Conservation (phyloP, 2,888 invertebrate genomes). For the Amphipyra berbera region DNA sequence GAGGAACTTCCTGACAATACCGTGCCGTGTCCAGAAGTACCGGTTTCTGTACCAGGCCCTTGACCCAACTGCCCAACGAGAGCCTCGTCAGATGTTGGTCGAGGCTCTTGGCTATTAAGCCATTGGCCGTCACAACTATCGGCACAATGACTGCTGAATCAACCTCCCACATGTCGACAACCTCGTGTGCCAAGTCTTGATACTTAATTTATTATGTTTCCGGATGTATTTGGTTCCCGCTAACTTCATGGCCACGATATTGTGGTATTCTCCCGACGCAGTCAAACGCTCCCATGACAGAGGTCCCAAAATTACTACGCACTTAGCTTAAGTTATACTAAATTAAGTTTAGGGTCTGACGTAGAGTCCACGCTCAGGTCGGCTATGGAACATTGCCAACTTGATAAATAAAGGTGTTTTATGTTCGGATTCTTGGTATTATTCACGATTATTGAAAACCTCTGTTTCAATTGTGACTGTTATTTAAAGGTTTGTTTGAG, state of each 20-base stretch:
- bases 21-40: no score
- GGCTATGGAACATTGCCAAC: constrained; percentile 52
- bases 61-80: no score
- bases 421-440: constrained; percentile 24
- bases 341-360: constrained; percentile 54
- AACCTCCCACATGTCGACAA: no score
- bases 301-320: constrained; percentile 58
- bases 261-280: constrained; percentile 38
- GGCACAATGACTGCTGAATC: no score
- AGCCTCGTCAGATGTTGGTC: no score
- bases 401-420: constrained; percentile 56
- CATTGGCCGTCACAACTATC: no score
- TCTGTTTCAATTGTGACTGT: constrained; percentile 15
- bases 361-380: constrained; percentile 34
- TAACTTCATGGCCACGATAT: constrained; percentile 12
- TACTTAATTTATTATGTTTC: no score
- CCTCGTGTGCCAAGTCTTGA: no score
- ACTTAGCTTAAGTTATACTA: constrained; percentile 56
- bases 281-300: constrained; percentile 41
- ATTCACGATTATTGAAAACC: constrained; percentile 38
- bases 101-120: no score
- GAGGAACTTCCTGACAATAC: no score
- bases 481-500: constrained; percentile 20
- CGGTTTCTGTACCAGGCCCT: no score
- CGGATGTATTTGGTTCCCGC: not conserved